Evolutionary conservation across 2,888 invertebrate genomes (phyloP), one percentile per base, ranked within the genome.

Genomic region (Nemoura dubitans): DNA sequence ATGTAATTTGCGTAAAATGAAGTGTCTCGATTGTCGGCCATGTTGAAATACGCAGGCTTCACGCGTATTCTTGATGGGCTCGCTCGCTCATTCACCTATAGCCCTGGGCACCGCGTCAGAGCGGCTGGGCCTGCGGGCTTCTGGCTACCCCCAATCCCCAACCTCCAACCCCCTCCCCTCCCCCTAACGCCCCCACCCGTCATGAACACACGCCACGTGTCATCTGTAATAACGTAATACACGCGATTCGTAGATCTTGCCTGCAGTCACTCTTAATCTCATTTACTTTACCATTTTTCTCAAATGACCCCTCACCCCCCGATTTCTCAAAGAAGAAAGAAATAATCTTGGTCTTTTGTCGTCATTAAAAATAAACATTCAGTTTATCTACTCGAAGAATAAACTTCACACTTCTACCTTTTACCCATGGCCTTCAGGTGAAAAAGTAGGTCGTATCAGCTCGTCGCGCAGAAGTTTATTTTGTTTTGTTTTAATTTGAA

Each of bases 221-320:
- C 59, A 59, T 59, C 59, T 21, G 59, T 59, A 59, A 59, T 21
- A 59, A 16, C 14, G 59, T 59, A 59, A 59, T 21, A 59, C 59
- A 59, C 59, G 59, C 59, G 59, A 59, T 59, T 59, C 14, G 59
- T 59, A 59, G 59, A 59, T 59, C 59, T 59, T 59, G 59, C 59
- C 21, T 59, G 21, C 59, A 59, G 59, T 59, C 59, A 59, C 59
- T 59, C 59, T 59, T 59, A 59, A 59, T 59, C 59, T 59, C 59
- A 59, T 59, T 59, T 59, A 59, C 59, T 59, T 59, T 59, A 21
- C 59, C 59, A 59, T 59, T 59, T 59, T 59, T 59, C 59, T 59
- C 59, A 59, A 59, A 59, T 59, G 59, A 59, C 59, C 59, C 2
- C 59, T 14, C 3, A 3, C 59, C 21, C n/a, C n/a, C n/a, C n/a